Percentiles rank a stretch among this genome's conserved stretches.
These are phyloP conservation scores for Columba guinea DNA, from an alignment of 2,797 vertebrate species.

Conservation along the genomic window DNA sequence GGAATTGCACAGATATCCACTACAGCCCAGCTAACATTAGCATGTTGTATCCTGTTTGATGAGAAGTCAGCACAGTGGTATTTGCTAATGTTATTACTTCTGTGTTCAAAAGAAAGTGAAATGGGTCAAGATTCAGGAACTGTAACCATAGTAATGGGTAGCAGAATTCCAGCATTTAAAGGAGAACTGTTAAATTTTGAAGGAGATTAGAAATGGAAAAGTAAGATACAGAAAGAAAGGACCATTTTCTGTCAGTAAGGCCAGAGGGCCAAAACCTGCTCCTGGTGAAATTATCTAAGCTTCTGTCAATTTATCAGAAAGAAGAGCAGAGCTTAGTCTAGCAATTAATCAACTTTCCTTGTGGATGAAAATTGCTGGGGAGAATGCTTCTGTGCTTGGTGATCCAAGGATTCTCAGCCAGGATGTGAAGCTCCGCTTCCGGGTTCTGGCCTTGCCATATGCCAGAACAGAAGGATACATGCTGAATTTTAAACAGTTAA, in stretches of 20 bases:
- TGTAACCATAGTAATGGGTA: neutral
- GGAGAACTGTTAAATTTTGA: neutral
- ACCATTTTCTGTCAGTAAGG: neutral
- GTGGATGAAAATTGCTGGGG: neutral
- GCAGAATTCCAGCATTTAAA: conserved; percentile 5
- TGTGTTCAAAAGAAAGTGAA: neutral
- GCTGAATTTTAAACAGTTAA: neutral
- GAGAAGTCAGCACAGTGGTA: neutral
- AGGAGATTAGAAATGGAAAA: neutral
- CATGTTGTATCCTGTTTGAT: neutral
- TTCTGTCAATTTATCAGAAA: neutral
- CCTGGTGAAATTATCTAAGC: neutral
- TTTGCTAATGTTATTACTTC: conserved; percentile 23
- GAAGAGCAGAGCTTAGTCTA: neutral
- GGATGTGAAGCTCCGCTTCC: neutral
- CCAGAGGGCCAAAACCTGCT: neutral
- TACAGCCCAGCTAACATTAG: neutral
- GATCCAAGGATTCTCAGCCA: neutral
- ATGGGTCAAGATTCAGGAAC: conserved; percentile 2
- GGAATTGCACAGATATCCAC: neutral
- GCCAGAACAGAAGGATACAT: neutral
- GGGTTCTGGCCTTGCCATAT: neutral
- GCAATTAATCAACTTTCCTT: neutral
- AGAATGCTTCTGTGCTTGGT: neutral
- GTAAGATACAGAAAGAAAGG: neutral